These are phyloP conservation scores for Gambelia wislizenii DNA, from an alignment of 2,797 vertebrate genomes.

Conservation along the genomic window DNA sequence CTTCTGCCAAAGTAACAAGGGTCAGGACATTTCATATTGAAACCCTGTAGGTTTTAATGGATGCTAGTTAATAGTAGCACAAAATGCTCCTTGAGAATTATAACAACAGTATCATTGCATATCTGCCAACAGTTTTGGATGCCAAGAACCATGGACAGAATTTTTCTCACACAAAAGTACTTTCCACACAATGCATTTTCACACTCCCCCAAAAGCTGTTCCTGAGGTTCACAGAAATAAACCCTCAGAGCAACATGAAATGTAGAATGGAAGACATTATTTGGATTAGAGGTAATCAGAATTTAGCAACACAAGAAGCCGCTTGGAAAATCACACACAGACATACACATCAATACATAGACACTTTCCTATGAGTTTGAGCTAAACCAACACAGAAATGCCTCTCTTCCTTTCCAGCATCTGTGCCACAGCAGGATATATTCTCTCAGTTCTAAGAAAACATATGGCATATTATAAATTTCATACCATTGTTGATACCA, in stretches of 20 bases:
- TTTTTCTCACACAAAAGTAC: not conserved
- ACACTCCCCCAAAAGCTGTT: not conserved
- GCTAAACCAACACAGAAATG: not conserved
- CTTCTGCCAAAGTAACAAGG: not conserved
- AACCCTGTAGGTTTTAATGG: not conserved
- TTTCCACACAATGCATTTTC: not conserved
- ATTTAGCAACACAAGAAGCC: not conserved
- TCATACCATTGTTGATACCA: not conserved
- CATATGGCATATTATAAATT: not conserved
- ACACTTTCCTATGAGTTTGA: not conserved
- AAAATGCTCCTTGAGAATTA: not conserved
- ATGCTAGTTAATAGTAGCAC: not conserved
- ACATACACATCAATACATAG: not conserved
- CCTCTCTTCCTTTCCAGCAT: not conserved
- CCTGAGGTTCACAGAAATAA: not conserved
- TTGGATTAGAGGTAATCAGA: not conserved
- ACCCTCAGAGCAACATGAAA: not conserved
- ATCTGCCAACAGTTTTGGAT: not conserved
- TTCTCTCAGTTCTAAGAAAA: not conserved
- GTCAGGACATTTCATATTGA: not conserved
- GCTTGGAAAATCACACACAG: not conserved
- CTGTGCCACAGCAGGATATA: not conserved
- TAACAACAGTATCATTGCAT: not conserved
- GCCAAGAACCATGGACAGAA: not conserved
- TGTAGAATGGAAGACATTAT: not conserved